Base-by-base conservation (phyloP, 2,888 invertebrate species). In the Trimorus sp. region DNA sequence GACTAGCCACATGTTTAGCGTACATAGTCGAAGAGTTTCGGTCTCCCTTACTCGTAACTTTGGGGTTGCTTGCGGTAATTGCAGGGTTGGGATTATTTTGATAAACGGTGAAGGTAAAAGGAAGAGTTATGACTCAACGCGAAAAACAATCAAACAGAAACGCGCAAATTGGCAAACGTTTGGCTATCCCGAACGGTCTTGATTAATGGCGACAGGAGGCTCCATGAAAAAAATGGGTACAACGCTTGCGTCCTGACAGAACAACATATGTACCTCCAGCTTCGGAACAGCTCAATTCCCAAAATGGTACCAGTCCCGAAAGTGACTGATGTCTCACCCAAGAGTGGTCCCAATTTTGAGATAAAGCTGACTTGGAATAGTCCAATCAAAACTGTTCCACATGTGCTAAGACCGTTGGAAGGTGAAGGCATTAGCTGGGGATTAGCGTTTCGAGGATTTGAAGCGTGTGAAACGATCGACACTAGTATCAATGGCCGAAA, bases 21-120 rank as follows among this genome's bases (percentile, higher is more conserved):
- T 63, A 65, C 79, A 79, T 79, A 79, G 69, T 63, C 74, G 51
- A 74, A 79, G 74, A 79, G 79, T 79, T 68, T 73, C 54, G 68
- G 79, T 73, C 68, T 79, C 68, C 79, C 68, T 79, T 79, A 56
- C 45, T 74, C 51, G 79, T 58, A 58, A 74, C 42, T 40, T 74
- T 79, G 14, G 66, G 74, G 58, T 69, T 74, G 68, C 14, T 74
- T 74, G 79, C 38, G 79, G 79, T 73, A 74, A 79, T 74, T 58
- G 51, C 45, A 51, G 11, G 40, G 14, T 16, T 62, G 9, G 11
- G 56, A 45, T 79, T 74, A 74, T 79, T 74, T 69, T 79, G 73
- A 74, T 66, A 63, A 68, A 79, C 63, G 68, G 60, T 1, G 4
- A 26, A 26, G 26, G 26, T 4, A 26, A 26, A 26, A 26, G 9